phyloP scores from a whole-genome alignment of 1,140 invertebrate species.

The Philopotamus ludificatus region DNA sequence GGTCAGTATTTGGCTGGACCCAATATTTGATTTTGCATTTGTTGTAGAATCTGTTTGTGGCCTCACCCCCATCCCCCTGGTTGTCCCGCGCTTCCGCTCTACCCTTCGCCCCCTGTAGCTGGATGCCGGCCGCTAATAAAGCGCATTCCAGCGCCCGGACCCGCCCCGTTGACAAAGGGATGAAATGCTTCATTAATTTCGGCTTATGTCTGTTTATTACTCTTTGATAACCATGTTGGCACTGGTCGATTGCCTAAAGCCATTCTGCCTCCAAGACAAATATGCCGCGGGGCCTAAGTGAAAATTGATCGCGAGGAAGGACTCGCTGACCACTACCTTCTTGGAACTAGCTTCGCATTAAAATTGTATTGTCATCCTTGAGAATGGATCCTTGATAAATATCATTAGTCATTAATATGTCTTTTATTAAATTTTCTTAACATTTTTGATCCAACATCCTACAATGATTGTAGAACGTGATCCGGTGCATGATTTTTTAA shows the following conservation, averaged over 20 bases:
- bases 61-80: background rate
- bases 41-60: slow-evolving; percentile 14
- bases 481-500: too few species aligned
- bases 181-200: slow-evolving; percentile 42
- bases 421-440: too few species aligned
- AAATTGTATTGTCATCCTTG: too few species aligned
- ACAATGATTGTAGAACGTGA: too few species aligned
- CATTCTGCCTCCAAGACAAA: background rate
- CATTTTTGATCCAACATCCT: too few species aligned
- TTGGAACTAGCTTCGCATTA: too few species aligned
- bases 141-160: slow-evolving; percentile 38
- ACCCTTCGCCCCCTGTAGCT: background rate
- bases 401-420: background rate
- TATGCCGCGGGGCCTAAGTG: slow-evolving; percentile 5
- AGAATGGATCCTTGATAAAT: too few species aligned
- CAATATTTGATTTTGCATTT: slow-evolving; percentile 22
- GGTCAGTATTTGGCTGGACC: slow-evolving; percentile 5
- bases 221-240: slow-evolving; percentile 26
- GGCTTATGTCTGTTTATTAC: slow-evolving; percentile 42
- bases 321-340: too few species aligned
- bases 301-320: background rate
- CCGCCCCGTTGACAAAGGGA: slow-evolving; percentile 37
- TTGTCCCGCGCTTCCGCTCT: background rate
- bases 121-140: slow-evolving; percentile 36
- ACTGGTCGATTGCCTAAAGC: background rate